Base-by-base conservation (phyloP, 2,888 invertebrate species). In the Protula sp. region DNA sequence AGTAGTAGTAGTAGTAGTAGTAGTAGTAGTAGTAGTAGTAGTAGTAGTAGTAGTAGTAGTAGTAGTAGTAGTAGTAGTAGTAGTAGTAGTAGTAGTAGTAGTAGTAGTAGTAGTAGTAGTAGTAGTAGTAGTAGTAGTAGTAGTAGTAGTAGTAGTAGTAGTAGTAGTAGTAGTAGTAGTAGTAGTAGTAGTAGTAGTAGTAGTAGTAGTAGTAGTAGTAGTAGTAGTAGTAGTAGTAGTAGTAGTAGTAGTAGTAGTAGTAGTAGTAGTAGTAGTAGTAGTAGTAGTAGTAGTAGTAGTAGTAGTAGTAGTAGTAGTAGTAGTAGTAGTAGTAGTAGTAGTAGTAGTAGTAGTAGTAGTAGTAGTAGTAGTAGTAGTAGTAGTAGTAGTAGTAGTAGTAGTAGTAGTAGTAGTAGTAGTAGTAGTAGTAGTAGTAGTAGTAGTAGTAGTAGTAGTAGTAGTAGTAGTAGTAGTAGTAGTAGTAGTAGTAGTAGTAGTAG, bases 1-100 rank as follows among this genome's bases (percentile, higher is more conserved):
- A 59, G 60, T 59, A 59, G 60, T 59, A 59, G 60, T 59, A 59
- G 58, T 59, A 59, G 60, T 59, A 59, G 60, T 59, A 59, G 60
- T 59, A 59, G 60, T 59, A 59, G 60, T 48, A 59, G 60, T 59
- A 59, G 59, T 59, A 59, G 59, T 59, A 59, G 59, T 59, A 59
- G 56, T 57, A 58, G 59, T 57, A 58, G 59, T 58, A 57, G 59
- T 58, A 58, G 55, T 45, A 57, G 56, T 58, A 57, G 57, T 57
- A 45, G 47, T 45, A 58, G 58, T 58, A 58, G 56, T 26, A 38
- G 56, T 38, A 38, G 59, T 58, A 57, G 59, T 58, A 57, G 59
- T 57, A 57, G 56, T 57, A 58, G 56, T 57, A 58, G 59, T 58
- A 57, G 56, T 58, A 57, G 59, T 58, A 58, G 48, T 58, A 55